Evolutionary conservation across 2,797 vertebrate species (phyloP).

Genomic region (Pangasius macronema): DNA sequence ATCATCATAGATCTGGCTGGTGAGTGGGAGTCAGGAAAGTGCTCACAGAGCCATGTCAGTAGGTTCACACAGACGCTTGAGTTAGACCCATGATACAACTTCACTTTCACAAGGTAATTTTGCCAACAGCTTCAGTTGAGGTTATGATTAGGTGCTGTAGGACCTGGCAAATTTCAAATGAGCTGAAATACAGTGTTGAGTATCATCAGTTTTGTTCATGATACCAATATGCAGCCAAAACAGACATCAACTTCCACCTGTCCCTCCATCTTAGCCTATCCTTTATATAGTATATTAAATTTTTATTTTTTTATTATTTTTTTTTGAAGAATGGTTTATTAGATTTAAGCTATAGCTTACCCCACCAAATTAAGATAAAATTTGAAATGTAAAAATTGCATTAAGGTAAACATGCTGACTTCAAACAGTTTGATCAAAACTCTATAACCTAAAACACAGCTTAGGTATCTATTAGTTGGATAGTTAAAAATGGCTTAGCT

Average conservation of each 20-base stretch:
- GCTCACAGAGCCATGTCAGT: background rate
- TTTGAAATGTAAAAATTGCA: background rate
- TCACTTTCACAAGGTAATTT: background rate
- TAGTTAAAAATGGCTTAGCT: background rate
- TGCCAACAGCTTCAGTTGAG: background rate
- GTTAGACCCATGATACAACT: background rate
- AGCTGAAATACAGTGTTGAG: background rate
- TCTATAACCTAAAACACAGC: background rate
- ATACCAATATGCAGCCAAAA: background rate
- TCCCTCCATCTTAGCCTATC: background rate
- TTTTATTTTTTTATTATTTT: background rate
- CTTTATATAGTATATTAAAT: background rate
- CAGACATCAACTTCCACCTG: background rate
- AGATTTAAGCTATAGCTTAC: background rate
- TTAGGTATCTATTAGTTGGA: background rate
- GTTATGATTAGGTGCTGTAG: background rate
- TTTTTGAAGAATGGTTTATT: background rate
- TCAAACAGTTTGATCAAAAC: background rate
- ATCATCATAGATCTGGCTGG: background rate
- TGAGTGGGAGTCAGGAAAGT: background rate
- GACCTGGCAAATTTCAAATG: background rate
- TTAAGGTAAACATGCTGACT: background rate
- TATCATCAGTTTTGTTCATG: background rate
- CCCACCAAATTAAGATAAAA: background rate
- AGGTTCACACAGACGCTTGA: background rate